Evolutionary conservation across 1,140 invertebrate species (phyloP), one percentile per base, ranked within the genome.

Genomic region (Cyrtorhinus lividipennis): DNA sequence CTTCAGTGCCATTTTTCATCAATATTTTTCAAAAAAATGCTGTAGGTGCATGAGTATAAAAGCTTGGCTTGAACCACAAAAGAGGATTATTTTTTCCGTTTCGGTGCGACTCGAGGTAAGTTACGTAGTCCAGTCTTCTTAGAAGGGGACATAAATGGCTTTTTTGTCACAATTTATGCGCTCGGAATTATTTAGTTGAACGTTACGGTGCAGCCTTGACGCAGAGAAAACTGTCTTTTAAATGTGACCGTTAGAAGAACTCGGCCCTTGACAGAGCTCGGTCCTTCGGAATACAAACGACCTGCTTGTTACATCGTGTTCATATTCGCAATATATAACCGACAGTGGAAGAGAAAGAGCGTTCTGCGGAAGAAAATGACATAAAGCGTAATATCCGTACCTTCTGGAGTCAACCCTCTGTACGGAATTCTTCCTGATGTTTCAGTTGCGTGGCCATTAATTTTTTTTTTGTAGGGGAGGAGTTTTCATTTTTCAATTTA

Each of bases 271-370:
- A 53, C 48, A 53, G 48, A 20, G 48, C 5, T 5, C 10, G 48
- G 8, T 10, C 48, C 48, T 5, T 22, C 48, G 48, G 48, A 53
- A 53, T 53, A 53, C 48, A 53, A 53, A 53, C 20, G 20, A 20
- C 48, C 48, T 53, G 10, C 48, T 53, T 53, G 48, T 12, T 44
- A 22, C 20, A 53, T 53, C 20, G 48, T 53, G 48, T 53, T 53
- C 48, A 53, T 53, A 53, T 53, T 53, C 48, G 48, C 10, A 22
- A 53, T 53, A 53, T 53, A 53, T 53, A n/a, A n/a, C n/a, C n/a
- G n/a, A n/a, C n/a, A n/a, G 10, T 53, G 5, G 10, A 3, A 22
- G 20, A 53, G 48, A 38, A 38, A 53, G 8, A 53, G 48, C 5
- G 48, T n/a, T n/a, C n/a, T n/a, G 20, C 10, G 8, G 5, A 53